Evolutionary conservation across 64 coral and sea anemone genomes (phyloP), one percentile per base, ranked within the genome.

Genomic region (Pachyseris speciosa): DNA sequence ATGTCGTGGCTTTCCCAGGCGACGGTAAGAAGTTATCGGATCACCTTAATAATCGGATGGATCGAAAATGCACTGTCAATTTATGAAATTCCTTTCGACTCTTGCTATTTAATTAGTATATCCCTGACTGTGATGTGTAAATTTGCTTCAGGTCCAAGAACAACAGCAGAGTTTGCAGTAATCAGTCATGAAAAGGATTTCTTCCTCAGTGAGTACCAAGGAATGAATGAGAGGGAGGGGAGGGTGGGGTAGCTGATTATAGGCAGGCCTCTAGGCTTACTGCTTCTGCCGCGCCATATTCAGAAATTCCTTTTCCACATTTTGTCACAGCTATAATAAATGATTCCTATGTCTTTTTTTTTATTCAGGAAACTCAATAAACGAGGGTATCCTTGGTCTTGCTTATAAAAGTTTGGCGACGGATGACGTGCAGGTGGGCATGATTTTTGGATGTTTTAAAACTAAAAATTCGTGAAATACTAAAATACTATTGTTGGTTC

Each of bases 331-430:
- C 5, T 32, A 36, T 9, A 34, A 0, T 47, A 2, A 37, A 16
- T 13, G 24, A 17, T 78, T 9, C 16, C 19, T 32, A 37, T 59
- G 20, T 25, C 7, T 1, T 6, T 27, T 22, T 59, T 50, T 12
- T 17, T 25, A 51, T 58, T 12, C 69, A 98, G 95, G 88, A 91
- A 98, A 98, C 48, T 98, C 95, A 15, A 98, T 98, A 20, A 98
- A 98, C 42, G 91, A 98, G 70, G 95, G 95, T 26, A 98, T 98
- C 40, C 81, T 98, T 84, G 95, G 95, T 17, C 91, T 98, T 33
- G 95, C 95, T 7, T 98, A 94, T 36, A 91, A 92, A 34, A 98
- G 73, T 70, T 55, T 98, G 87, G 95, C 95, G 8, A 94, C 95
- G 4, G 91, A 98, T 91, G 95, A 90, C 52, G 92, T 98, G 2